Conservation (phyloP, 2,888 invertebrate species). For the Steinernema scapterisci region DNA sequence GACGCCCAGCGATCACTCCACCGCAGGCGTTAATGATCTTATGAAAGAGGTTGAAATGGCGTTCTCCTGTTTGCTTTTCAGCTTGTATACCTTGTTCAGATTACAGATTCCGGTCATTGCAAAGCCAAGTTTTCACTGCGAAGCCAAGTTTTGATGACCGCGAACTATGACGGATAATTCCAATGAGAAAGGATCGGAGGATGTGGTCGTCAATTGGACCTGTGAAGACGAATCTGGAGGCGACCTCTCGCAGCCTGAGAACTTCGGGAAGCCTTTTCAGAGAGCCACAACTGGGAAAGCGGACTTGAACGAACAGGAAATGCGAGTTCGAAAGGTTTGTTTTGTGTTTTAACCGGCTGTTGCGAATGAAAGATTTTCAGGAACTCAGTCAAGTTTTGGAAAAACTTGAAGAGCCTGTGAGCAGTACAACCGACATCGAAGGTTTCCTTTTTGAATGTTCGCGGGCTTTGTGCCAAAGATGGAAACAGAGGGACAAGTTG, state of each 20-base stretch:
- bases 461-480: background rate
- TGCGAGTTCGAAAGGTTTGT: background rate
- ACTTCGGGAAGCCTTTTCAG: background rate
- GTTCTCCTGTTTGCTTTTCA: no score
- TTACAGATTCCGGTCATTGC: background rate
- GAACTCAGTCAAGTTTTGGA: background rate
- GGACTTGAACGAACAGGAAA: background rate
- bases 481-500: conserved; percentile 3
- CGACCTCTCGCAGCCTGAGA: background rate
- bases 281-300: background rate
- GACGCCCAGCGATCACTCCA: no score
- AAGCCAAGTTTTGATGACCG: background rate
- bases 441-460: conserved; percentile 13
- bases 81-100: background rate
- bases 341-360: no score
- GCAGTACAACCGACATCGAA: background rate
- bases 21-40: no score
- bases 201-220: background rate
- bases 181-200: background rate
- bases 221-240: background rate
- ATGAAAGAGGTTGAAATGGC: no score
- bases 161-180: background rate
- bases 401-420: background rate
- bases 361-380: background rate
- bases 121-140: background rate